phyloP scores from a whole-genome alignment of 1,140 invertebrate species.

The Drosophila sucinea region DNA sequence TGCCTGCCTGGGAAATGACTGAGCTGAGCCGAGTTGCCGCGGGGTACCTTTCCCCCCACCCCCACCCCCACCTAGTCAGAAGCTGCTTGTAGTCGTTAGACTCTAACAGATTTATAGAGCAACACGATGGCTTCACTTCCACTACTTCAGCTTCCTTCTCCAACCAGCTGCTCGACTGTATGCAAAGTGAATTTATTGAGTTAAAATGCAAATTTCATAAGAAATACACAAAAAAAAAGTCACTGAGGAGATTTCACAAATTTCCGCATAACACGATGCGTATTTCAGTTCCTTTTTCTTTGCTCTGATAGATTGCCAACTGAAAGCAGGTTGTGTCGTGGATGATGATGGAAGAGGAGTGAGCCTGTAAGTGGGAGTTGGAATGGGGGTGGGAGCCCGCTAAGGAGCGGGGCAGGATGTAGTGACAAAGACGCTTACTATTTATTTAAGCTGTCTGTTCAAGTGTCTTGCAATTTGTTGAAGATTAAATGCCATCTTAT shows the following conservation, averaged over 20 bases:
- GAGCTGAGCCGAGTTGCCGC: slow-evolving; percentile 35
- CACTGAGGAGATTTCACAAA: slow-evolving; percentile 63
- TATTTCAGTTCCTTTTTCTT: slow-evolving; percentile 39
- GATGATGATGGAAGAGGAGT: neutral
- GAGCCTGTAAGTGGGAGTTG: too few species aligned
- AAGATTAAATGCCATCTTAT: slow-evolving; percentile 80
- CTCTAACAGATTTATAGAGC: slow-evolving; percentile 79
- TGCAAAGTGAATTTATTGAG: slow-evolving; percentile 82
- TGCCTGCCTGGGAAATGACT: slow-evolving; percentile 52
- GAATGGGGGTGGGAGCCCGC: neutral
- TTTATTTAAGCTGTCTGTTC: slow-evolving; percentile 77
- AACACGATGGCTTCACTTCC: slow-evolving; percentile 56
- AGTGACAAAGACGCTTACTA: slow-evolving; percentile 54
- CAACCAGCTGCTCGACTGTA: slow-evolving; percentile 43
- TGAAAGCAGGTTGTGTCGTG: slow-evolving; percentile 20
- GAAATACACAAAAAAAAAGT: slow-evolving; percentile 23
- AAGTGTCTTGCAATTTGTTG: slow-evolving; percentile 77
- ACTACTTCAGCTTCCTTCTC: slow-evolving; percentile 26
- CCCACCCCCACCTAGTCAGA: slow-evolving; percentile 21
- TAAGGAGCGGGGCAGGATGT: slow-evolving; percentile 5
- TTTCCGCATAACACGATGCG: slow-evolving; percentile 68
- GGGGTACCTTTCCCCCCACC: slow-evolving; percentile 44
- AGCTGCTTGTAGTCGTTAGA: slow-evolving; percentile 48
- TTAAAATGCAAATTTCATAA: slow-evolving; percentile 79
- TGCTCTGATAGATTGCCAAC: slow-evolving; percentile 68